Evolutionary conservation across 1,140 invertebrate species (phyloP).

Genomic region (Argopecten irradians): DNA sequence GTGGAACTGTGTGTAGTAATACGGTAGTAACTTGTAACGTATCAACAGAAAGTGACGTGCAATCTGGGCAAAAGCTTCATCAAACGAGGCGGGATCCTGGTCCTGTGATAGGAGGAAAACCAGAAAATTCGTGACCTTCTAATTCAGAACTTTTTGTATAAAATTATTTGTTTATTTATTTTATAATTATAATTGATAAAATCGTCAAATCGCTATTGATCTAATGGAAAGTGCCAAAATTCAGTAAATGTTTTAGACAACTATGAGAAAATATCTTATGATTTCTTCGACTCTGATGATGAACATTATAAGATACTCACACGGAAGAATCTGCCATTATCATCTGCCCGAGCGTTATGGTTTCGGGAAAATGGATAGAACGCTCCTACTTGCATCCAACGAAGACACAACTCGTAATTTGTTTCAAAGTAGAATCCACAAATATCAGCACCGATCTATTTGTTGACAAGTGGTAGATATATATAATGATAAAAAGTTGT

Average conservation of each 20-base stretch:
- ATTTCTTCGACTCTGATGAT: background rate
- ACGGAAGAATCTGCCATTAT: background rate
- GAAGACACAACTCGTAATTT: constrained; percentile 61
- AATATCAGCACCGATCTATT: constrained; percentile 67
- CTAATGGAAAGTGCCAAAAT: background rate
- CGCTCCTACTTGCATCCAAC: constrained; percentile 70
- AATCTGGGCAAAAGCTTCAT: constrained; percentile 43
- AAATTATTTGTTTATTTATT: no score
- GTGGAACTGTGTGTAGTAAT: constrained; percentile 62
- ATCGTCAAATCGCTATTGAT: background rate
- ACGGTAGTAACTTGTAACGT: constrained; percentile 65
- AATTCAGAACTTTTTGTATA: no score
- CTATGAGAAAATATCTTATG: background rate
- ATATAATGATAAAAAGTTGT: background rate
- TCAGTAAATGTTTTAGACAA: background rate
- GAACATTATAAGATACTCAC: background rate
- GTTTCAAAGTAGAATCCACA: constrained; percentile 68
- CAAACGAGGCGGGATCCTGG: constrained; percentile 64
- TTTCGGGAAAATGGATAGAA: constrained; percentile 70
- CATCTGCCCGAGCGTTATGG: constrained; percentile 58
- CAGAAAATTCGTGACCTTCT: no score
- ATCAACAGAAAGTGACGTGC: constrained; percentile 52
- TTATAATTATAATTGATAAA: background rate
- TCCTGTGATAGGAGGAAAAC: constrained; percentile 51
- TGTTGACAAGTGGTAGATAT: background rate